A percentile compares a stretch with the other conserved stretches of the same genome.
phyloP scores from a whole-genome alignment of 1,140 invertebrate species.

The Drusus annulatus region DNA sequence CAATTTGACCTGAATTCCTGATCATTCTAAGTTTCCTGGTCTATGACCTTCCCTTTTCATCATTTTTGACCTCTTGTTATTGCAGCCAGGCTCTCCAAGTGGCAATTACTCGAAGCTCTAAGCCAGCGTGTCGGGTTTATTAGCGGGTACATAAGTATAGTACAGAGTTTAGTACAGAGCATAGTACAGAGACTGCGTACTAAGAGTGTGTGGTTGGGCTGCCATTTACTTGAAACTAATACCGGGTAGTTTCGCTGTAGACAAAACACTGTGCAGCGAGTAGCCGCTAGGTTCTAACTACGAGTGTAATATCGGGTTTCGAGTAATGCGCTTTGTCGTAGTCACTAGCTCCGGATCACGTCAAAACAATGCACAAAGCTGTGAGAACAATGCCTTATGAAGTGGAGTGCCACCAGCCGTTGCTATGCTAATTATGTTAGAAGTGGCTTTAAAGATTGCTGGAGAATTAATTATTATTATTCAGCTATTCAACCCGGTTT shows the following conservation, averaged over 20 bases:
- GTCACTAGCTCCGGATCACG: neutral
- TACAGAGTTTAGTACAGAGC: too few relatives aligned
- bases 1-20: too few relatives aligned
- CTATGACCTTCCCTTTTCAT: neutral
- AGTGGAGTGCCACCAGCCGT: neutral
- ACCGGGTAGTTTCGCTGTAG: neutral
- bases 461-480: too few relatives aligned
- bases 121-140: constrained; percentile 7
- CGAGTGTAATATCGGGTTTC: too few relatives aligned
- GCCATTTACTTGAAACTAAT: constrained; percentile 12
- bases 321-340: neutral
- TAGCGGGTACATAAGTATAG: neutral
- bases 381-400: neutral
- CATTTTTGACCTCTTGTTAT: neutral
- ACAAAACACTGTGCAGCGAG: neutral
- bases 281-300: too few relatives aligned
- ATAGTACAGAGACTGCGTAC: too few relatives aligned
- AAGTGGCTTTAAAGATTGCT: too few relatives aligned
- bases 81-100: neutral
- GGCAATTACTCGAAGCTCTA: neutral
- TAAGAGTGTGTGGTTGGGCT: neutral
- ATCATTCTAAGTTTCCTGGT: neutral
- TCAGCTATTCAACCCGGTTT: too few relatives aligned
- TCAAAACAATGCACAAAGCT: neutral
- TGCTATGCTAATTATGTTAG: too few relatives aligned